A percentile compares a stretch with the other conserved stretches of the same genome.
phyloP scores from a whole-genome alignment of 2,113 vertebrate species.

The Myanophis thanlyinensis region DNA sequence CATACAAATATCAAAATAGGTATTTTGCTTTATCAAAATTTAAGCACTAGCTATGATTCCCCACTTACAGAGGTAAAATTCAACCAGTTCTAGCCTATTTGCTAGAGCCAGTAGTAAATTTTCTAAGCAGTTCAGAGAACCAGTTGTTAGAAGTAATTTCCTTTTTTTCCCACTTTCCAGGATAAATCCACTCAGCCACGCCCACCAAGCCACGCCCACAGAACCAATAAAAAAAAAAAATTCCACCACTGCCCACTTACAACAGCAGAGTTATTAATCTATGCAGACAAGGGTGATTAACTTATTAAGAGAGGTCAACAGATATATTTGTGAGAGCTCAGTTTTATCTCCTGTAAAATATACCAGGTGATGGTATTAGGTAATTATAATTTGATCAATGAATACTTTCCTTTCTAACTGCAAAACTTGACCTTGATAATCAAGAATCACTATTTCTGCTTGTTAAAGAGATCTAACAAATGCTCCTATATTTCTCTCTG shows the following conservation, averaged over 20 bases:
- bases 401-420: conserved; percentile 1
- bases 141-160: too few species aligned
- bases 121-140: too few species aligned
- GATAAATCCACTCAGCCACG: too few species aligned
- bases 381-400: neutral
- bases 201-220: too few species aligned
- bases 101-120: too few species aligned
- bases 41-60: neutral
- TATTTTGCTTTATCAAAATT: neutral
- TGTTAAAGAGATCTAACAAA: neutral
- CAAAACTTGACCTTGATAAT: neutral
- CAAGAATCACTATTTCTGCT: neutral
- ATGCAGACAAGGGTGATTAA: neutral
- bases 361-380: neutral
- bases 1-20: neutral
- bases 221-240: too few species aligned
- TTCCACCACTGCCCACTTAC: too few species aligned
- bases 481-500: neutral
- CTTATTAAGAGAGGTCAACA: neutral
- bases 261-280: neutral
- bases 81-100: too few species aligned
- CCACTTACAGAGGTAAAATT: too few species aligned
- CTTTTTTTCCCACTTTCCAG: too few species aligned
- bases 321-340: neutral
- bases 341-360: neutral